Base-by-base conservation (phyloP, 2,888 invertebrate genomes). In the Venusia cambrica region DNA sequence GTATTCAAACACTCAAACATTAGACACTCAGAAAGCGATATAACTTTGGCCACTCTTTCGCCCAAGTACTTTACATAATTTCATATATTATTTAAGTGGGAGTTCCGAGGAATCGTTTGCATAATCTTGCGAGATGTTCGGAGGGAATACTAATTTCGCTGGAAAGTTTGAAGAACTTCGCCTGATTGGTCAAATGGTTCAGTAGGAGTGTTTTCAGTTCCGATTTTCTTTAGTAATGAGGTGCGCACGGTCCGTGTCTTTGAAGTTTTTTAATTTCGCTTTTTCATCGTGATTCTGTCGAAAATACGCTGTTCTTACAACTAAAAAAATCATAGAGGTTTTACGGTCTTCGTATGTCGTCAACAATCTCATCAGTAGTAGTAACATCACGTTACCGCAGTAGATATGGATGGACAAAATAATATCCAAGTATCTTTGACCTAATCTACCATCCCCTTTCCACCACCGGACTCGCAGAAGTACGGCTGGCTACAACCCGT, bases 51-150 rank as follows among this genome's bases (percentile, higher is more conserved):
- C 54, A 52, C 46, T 46, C 46, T 45, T 51, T 52, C 49, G 48
- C 38, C 44, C 4, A 41, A 38, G 46, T 47, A 54, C 60, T 69
- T 65, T 63, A 58, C 65, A 69, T 69, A 69, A 70, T 65, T 71
- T 62, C 67, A 68, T 66, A 68, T 67, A 68, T 68, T 68, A 64
- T 68, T 66, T 65, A 71, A 66, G 63, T 67, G 55, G 51, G 45
- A 68, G 52, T 67, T 63, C 39, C 35, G 35, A 28, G 36, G 46
- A 36, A 48, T 25, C 43, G 53, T 68, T 67, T 62, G 53, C 68
- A 69, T 71, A 68, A 71, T 67, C 57, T 48, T 38, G 25, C 48
- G 45, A 46, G 38, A 39, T 55, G 34, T 48, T 44, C 45, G 29
- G 21, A 21, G 25, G 24, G 50, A 45, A 50, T 50, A 50, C 50